A percentile compares a stretch with the other conserved stretches of the same genome.
Conservation (phyloP, 2,113 vertebrate genomes). For the Spea multiplicata region DNA sequence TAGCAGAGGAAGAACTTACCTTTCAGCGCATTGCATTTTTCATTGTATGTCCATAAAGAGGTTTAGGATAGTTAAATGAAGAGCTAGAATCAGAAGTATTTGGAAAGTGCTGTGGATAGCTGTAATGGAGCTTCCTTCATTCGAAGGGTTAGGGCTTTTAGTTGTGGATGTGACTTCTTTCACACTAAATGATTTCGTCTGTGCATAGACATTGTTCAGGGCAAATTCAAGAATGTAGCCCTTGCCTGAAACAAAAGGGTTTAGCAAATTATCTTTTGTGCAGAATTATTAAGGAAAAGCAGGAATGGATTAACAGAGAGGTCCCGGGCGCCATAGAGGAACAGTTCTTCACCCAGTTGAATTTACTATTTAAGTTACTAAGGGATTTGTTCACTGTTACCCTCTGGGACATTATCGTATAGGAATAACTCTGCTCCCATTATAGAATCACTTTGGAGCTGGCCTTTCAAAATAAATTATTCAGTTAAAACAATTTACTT, state of each 20-base stretch:
- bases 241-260: conserved; percentile 53
- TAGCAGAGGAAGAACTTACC: neutral
- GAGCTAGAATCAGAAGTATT: neutral
- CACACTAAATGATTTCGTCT: conserved; percentile 56
- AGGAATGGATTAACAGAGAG: too few species aligned
- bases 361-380: too few species aligned
- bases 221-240: conserved; percentile 66
- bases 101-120: conserved; percentile 1
- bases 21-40: neutral
- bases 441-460: too few species aligned
- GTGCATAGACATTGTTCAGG: conserved; percentile 58
- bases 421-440: too few species aligned
- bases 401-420: too few species aligned
- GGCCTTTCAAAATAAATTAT: too few species aligned
- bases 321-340: too few species aligned
- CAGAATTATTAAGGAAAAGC: too few species aligned
- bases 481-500: neutral
- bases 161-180: neutral
- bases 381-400: too few species aligned
- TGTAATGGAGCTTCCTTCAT: neutral
- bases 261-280: neutral
- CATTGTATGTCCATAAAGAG: neutral
- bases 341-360: too few species aligned
- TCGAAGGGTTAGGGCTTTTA: neutral
- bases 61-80: neutral